Evolutionary conservation across 2,888 invertebrate species (phyloP).

Genomic region (Gari tellinella): DNA sequence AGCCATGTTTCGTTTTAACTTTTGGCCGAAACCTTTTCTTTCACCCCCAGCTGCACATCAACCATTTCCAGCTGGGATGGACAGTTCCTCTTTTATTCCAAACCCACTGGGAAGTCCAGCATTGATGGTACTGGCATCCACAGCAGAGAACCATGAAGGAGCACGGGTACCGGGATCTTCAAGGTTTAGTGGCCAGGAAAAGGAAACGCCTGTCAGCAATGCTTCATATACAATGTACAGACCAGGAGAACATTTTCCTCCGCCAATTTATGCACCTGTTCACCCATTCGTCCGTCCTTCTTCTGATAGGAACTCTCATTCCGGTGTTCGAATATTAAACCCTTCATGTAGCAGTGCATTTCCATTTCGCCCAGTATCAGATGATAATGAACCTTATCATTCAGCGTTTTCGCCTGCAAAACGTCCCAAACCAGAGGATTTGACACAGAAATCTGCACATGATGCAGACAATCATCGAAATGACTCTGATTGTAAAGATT

Average conservation of each 20-base stretch:
- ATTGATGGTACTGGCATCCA: constrained; percentile 80
- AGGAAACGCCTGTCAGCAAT: constrained; percentile 71
- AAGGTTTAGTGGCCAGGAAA: constrained; percentile 69
- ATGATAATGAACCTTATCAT: constrained; percentile 72
- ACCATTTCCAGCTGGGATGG: constrained; percentile 74
- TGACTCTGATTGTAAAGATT: constrained; percentile 49
- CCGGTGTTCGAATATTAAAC: constrained; percentile 70
- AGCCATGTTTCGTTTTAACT: constrained; percentile 81
- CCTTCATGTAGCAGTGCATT: constrained; percentile 72
- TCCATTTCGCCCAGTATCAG: constrained; percentile 76
- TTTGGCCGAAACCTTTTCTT: constrained; percentile 81
- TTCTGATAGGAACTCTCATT: constrained; percentile 69
- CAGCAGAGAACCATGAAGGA: constrained; percentile 78
- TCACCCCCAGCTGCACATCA: constrained; percentile 71
- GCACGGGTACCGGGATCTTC: constrained; percentile 66
- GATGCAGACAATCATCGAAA: constrained; percentile 47
- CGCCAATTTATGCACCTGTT: constrained; percentile 78
- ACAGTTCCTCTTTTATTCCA: constrained; percentile 76
- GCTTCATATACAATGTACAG: constrained; percentile 77
- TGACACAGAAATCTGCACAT: constrained; percentile 39
- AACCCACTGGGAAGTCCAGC: constrained; percentile 79
- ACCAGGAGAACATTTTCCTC: constrained; percentile 78
- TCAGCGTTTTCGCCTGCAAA: constrained; percentile 81
- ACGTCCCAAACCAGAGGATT: constrained; percentile 71
- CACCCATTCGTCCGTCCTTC: constrained; percentile 75